Percentiles rank a stretch among this genome's conserved stretches.
Conservation (phyloP, 2,888 invertebrate genomes). For the Opisthograptis luteolata region DNA sequence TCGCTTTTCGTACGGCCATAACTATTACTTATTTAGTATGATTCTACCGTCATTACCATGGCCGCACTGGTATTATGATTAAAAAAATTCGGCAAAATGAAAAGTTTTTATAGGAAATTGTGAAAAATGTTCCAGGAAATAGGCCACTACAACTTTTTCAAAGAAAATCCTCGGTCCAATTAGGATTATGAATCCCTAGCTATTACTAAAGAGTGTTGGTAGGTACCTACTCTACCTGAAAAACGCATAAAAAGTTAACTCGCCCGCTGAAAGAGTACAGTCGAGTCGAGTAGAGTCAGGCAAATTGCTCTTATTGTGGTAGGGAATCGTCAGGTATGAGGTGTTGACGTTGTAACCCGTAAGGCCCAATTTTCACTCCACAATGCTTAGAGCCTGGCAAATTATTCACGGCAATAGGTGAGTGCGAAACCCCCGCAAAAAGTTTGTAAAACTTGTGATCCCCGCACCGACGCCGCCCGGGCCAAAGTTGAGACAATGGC, state of each 20-base stretch:
- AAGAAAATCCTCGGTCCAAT: slow-evolving; percentile 31
- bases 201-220: slow-evolving; percentile 35
- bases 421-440: slow-evolving; percentile 43
- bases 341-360: slow-evolving; percentile 62
- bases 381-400: slow-evolving; percentile 48
- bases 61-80: slow-evolving; percentile 5
- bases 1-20: slow-evolving; percentile 37
- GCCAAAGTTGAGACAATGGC: slow-evolving; percentile 43
- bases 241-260: slow-evolving; percentile 49
- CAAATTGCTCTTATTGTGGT: slow-evolving; percentile 45
- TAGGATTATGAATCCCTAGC: slow-evolving; percentile 39
- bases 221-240: slow-evolving; percentile 45
- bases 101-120: slow-evolving; percentile 5
- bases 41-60: slow-evolving; percentile 19
- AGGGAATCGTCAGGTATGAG: slow-evolving; percentile 57
- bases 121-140: slow-evolving; percentile 7
- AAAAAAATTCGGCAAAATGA: not conserved
- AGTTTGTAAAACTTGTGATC: slow-evolving; percentile 37
- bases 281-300: slow-evolving; percentile 46
- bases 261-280: slow-evolving; percentile 49
- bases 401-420: slow-evolving; percentile 60
- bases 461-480: slow-evolving; percentile 24
- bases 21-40: slow-evolving; percentile 22
- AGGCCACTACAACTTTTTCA: slow-evolving; percentile 24
- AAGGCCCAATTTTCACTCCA: slow-evolving; percentile 56